These are phyloP conservation scores for Trachelus troglodyta DNA, from an alignment of 2,888 invertebrate genomes.

Conservation along the genomic window DNA sequence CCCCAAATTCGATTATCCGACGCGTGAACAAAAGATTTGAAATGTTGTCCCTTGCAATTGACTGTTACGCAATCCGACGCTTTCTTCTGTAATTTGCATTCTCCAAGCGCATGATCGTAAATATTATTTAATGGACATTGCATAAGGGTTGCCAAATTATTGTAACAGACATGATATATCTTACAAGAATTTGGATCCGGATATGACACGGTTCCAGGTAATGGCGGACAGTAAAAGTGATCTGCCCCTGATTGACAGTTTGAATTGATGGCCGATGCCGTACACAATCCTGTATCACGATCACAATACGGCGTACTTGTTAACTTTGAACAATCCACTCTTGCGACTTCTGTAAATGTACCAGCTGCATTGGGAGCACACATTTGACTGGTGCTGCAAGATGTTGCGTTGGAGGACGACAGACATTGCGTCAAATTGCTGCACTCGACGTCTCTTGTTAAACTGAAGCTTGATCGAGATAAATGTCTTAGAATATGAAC, in stretches of 20 bases:
- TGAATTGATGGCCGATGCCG: neutral
- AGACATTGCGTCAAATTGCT: neutral
- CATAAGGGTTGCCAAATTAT: conserved; percentile 11
- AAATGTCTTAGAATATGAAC: neutral
- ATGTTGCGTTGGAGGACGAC: neutral
- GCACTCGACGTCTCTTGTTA: neutral
- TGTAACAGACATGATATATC: conserved; percentile 21
- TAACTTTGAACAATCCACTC: conserved; percentile 8
- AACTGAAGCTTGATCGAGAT: neutral
- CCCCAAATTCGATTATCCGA: conserved; percentile 27
- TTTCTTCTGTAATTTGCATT: conserved; percentile 10
- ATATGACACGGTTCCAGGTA: conserved; percentile 16
- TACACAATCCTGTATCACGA: conserved; percentile 11
- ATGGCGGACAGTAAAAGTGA: conserved; percentile 20
- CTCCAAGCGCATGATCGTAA: conserved; percentile 20
- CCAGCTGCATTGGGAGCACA: conserved; percentile 1
- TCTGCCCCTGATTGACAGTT: neutral
- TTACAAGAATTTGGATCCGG: conserved; percentile 26
- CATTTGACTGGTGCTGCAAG: conserved; percentile 3
- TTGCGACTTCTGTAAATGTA: neutral
- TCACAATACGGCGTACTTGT: conserved; percentile 16
- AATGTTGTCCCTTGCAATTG: conserved; percentile 17
- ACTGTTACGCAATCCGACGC: conserved; percentile 14
- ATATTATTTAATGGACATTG: conserved; percentile 26
- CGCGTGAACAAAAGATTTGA: conserved; percentile 22